Evolutionary conservation across 2,888 invertebrate species (phyloP).

Genomic region (Drosophila borborema): DNA sequence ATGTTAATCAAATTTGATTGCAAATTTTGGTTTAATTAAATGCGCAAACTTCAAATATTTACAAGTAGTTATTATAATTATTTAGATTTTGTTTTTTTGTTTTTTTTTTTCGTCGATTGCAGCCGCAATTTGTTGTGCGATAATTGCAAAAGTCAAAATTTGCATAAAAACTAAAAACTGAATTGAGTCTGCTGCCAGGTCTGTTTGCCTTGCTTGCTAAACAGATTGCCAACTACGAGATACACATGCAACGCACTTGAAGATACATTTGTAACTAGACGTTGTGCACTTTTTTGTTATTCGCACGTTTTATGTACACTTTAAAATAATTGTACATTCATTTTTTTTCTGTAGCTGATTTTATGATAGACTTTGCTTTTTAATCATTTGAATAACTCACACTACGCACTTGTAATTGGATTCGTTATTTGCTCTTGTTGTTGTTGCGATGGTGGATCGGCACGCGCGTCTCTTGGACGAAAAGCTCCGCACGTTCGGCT

Average conservation of each 20-base stretch:
- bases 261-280: slow-evolving; percentile 50
- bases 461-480: slow-evolving; percentile 45
- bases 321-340: slow-evolving; percentile 8
- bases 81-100: slow-evolving; percentile 23
- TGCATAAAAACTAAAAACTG: slow-evolving; percentile 61
- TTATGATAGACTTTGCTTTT: not conserved
- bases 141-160: slow-evolving; percentile 69
- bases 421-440: slow-evolving; percentile 2
- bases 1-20: slow-evolving; percentile 74
- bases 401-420: slow-evolving; percentile 37
- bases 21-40: slow-evolving; percentile 69
- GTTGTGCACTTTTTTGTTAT: slow-evolving; percentile 8
- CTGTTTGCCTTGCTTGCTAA: slow-evolving; percentile 48
- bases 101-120: slow-evolving; percentile 44
- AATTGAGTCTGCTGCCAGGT: slow-evolving; percentile 45
- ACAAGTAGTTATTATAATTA: slow-evolving; percentile 54
- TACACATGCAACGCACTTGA: slow-evolving; percentile 30
- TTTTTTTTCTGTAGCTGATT: not conserved
- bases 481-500: slow-evolving; percentile 75
- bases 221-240: slow-evolving; percentile 14
- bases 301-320: slow-evolving; percentile 22
- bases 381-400: slow-evolving; percentile 15
- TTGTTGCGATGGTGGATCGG: slow-evolving; percentile 1
- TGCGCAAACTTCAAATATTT: slow-evolving; percentile 66
- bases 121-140: slow-evolving; percentile 34